These are phyloP conservation scores for Sebastiscus tertius DNA, from an alignment of 2,797 vertebrate genomes.

Conservation along the genomic window DNA sequence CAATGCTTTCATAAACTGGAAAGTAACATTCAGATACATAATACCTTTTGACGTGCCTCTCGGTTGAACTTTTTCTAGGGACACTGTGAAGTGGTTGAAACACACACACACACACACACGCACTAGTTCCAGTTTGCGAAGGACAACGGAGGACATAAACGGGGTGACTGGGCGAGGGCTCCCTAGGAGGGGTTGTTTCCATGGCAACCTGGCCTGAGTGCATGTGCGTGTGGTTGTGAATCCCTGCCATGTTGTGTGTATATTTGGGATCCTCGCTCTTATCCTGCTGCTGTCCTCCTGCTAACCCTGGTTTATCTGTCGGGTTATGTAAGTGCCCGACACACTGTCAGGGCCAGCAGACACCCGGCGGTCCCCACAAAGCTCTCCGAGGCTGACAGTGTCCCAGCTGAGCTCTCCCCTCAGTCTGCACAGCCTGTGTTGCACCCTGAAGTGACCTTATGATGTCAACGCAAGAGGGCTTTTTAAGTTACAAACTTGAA, in stretches of 20 bases:
- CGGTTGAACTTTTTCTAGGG: slow-evolving; percentile 31
- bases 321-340: slow-evolving; percentile 67
- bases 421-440: slow-evolving; percentile 8
- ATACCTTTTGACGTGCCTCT: slow-evolving; percentile 26
- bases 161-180: slow-evolving; percentile 28
- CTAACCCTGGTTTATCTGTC: slow-evolving; percentile 61
- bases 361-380: slow-evolving; percentile 43
- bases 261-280: slow-evolving; percentile 31
- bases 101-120: slow-evolving; percentile 8
- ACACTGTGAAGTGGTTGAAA: slow-evolving; percentile 24
- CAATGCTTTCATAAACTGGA: neutral
- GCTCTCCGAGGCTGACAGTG: slow-evolving; percentile 55
- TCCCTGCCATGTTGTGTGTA: slow-evolving; percentile 23
- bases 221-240: slow-evolving; percentile 13
- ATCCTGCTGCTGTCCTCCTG: slow-evolving; percentile 57
- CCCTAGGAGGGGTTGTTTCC: slow-evolving; percentile 52
- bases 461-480: slow-evolving; percentile 1
- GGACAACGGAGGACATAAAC: slow-evolving; percentile 58
- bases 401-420: slow-evolving; percentile 27
- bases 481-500: neutral
- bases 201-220: slow-evolving; percentile 40
- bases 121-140: slow-evolving; percentile 54
- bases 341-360: slow-evolving; percentile 61
- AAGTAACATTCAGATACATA: slow-evolving; percentile 1
- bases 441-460: slow-evolving; percentile 36